Evolutionary conservation across 2,888 invertebrate genomes (phyloP), one percentile per base, ranked within the genome.

Genomic region (Cheilosia urbana): DNA sequence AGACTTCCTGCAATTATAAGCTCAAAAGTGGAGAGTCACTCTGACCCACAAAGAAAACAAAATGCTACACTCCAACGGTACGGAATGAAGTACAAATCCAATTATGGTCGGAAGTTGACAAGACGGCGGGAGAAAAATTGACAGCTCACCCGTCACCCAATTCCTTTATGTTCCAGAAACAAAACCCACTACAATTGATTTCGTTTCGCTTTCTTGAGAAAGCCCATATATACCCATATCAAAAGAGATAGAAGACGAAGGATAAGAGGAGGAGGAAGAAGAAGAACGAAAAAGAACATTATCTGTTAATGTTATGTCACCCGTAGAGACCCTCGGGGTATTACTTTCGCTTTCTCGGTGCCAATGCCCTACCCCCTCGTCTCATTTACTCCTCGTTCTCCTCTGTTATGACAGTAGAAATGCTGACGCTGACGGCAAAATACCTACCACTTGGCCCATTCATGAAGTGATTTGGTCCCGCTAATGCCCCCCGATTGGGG

Each of bases 1-100:
- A 49, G 49, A 69, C 72, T 83, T 79, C 83, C 83, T 79, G 68
- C 63, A 78, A 68, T 78, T 78, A 57, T 78, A 83, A 83, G 72
- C 72, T 49, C 72, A 77, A 4, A 13, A 17, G 47, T 19, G 17
- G 2, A 45, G n/a, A 45, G 15, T 17, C 24, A 51, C 21, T 51
- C 13, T 63, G 80, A 68, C 80, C 80, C 60, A 42, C 37, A 57
- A 19, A 45, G 30, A 34, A n/a, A 37, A 30, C 21, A 34, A 47
- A 73, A 45, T 55, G 17, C 21, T 15, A 37, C 19, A 57, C 53
- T 55, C n/a, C 37, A 17, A 37, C 34, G 17, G 17, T 40, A 47
- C 24, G 17, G 49, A 72, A 60, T 63, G 42, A n/a, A 45, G 53
- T 49, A 21, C 49, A 79, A 79, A 79, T 72, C 79, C 71, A 72